Evolutionary conservation across 2,113 vertebrate species (phyloP).

Genomic region (Phalacrocorax pelagicus): DNA sequence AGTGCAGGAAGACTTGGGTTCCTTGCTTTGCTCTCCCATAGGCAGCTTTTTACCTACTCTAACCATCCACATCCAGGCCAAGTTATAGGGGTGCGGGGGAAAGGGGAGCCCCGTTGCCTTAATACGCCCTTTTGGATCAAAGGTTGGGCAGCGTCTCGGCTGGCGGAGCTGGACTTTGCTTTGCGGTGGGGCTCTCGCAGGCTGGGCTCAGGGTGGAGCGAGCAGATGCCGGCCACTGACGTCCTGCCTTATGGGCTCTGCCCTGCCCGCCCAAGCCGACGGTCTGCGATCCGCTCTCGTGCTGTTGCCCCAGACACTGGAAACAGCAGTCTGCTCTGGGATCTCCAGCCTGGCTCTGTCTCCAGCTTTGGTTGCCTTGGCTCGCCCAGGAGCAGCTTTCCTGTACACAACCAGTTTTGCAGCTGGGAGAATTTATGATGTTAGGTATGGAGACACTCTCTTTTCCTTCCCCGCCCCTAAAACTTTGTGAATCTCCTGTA

Average conservation of each 20-base stretch:
- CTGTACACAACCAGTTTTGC: not conserved
- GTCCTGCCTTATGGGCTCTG: not conserved
- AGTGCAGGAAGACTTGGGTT: not conserved
- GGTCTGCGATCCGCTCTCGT: rapidly evolving
- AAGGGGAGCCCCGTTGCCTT: not conserved
- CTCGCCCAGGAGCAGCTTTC: not conserved
- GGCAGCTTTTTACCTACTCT: not conserved
- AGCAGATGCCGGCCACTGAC: rapidly evolving
- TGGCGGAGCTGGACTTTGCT: conserved; percentile 24
- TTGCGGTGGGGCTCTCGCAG: not conserved
- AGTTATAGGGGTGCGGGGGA: rapidly evolving
- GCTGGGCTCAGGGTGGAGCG: rapidly evolving
- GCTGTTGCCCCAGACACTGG: not conserved
- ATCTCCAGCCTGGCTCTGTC: not conserved
- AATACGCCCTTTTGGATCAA: not conserved
- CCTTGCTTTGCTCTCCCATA: not conserved
- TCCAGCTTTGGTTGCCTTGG: not conserved
- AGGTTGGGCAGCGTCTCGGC: not conserved
- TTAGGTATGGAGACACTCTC: not conserved
- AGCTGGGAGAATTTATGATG: not conserved
- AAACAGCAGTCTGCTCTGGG: not conserved
- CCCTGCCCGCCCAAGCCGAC: rapidly evolving
- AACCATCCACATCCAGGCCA: rapidly evolving
- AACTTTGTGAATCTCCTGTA: not conserved
- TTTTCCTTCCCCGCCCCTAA: not conserved